Evolutionary conservation across 2,113 vertebrate species (phyloP).

Genomic region (Centrocercus urophasianus): DNA sequence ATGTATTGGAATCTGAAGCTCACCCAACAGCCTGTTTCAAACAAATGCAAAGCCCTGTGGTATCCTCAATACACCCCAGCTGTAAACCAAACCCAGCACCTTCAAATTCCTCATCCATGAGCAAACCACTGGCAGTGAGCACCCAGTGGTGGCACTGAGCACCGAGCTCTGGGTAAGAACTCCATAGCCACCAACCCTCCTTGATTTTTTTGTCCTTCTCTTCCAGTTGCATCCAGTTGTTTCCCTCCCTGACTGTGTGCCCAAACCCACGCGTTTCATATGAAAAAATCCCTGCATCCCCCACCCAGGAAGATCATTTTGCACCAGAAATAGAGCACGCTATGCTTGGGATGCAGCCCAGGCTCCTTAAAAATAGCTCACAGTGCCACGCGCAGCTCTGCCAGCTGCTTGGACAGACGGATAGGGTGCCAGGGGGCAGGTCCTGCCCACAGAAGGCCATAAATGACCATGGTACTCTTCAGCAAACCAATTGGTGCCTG

Average conservation of each 20-base stretch:
- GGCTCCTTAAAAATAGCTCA: slow-evolving; percentile 76
- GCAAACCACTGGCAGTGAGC: not conserved
- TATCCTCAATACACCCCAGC: slow-evolving; percentile 31
- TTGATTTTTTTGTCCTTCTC: not conserved
- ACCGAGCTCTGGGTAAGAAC: not conserved
- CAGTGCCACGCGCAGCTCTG: slow-evolving; percentile 44
- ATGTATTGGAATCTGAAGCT: slow-evolving; percentile 46
- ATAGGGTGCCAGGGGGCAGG: slow-evolving; percentile 29
- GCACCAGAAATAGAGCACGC: slow-evolving; percentile 73
- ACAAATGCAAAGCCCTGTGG: slow-evolving; percentile 13
- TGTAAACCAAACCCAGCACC: slow-evolving; percentile 26
- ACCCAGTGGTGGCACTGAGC: fast-evolving
- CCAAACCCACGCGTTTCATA: slow-evolving; percentile 42
- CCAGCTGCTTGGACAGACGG: slow-evolving; percentile 37
- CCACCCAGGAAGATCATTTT: slow-evolving; percentile 72
- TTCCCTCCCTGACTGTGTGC: slow-evolving; percentile 36
- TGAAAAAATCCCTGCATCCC: slow-evolving; percentile 57
- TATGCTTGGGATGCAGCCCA: slow-evolving; percentile 76
- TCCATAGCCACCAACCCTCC: not conserved
- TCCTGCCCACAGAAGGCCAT: slow-evolving; percentile 56
- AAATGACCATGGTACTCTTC: slow-evolving; percentile 66
- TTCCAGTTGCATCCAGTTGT: slow-evolving; percentile 25
- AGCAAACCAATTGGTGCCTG: not conserved
- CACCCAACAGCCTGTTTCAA: slow-evolving; percentile 23
- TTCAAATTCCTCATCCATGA: slow-evolving; percentile 22